These are phyloP conservation scores for Seira ritae DNA, from an alignment of 2,888 invertebrate genomes.

Conservation along the genomic window DNA sequence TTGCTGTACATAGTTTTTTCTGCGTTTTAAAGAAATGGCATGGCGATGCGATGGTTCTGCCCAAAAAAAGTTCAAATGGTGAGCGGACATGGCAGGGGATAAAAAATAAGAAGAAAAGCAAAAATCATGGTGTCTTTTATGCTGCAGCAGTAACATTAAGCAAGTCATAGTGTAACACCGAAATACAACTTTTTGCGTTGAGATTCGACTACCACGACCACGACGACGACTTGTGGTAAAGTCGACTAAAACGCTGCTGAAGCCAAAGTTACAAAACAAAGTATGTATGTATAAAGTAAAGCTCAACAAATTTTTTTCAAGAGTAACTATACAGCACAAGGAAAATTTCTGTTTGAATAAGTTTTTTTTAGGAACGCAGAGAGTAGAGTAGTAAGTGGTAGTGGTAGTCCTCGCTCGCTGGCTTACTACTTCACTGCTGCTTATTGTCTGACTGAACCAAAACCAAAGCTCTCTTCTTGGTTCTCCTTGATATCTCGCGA, in stretches of 20 bases:
- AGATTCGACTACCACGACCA: neutral
- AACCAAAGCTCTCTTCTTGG: slow-evolving; percentile 5
- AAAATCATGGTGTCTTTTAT: neutral
- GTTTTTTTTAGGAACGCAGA: too few species aligned
- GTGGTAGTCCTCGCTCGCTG: too few species aligned
- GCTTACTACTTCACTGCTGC: neutral
- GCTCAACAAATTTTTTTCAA: neutral
- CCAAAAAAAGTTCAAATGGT: slow-evolving; percentile 10
- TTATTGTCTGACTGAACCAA: neutral
- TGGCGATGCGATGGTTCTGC: slow-evolving; percentile 3
- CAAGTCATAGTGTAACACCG: neutral
- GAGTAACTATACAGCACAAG: neutral
- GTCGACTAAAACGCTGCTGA: too few species aligned
- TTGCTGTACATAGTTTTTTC: neutral
- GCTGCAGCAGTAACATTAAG: neutral
- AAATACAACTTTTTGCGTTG: neutral
- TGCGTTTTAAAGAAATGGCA: slow-evolving; percentile 13
- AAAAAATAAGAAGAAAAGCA: neutral
- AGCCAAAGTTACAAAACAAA: too few species aligned
- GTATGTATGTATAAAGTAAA: neutral
- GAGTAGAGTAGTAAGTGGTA: too few species aligned
- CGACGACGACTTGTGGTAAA: too few species aligned
- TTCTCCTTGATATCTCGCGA: neutral
- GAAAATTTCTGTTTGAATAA: too few species aligned
- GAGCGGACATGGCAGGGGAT: neutral